Percentiles rank a stretch among this genome's conserved stretches.
Conservation (phyloP, 2,797 vertebrate genomes). For the Morus bassanus region DNA sequence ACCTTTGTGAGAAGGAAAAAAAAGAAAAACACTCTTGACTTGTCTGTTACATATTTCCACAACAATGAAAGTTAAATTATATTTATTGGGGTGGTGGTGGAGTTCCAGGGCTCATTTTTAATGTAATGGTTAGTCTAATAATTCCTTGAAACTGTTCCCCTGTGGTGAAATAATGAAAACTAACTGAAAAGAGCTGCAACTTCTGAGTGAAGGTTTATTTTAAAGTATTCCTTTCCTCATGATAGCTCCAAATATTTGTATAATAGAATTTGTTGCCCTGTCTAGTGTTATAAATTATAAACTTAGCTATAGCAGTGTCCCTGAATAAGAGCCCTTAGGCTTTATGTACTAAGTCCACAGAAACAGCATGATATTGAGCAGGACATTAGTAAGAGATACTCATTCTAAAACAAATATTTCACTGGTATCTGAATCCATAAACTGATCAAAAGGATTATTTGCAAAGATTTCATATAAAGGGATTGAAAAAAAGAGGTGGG, state of each 20-base stretch:
- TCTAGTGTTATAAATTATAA: conserved; percentile 35
- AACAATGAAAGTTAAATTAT: conserved; percentile 39
- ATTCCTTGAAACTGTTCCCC: conserved; percentile 62
- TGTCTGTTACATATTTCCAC: conserved; percentile 37
- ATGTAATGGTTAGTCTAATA: conserved; percentile 60
- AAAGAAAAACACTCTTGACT: background rate
- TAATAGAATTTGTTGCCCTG: conserved; percentile 40
- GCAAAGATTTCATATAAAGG: background rate
- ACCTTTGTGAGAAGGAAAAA: conserved; percentile 1
- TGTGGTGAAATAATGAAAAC: conserved; percentile 65
- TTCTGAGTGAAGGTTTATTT: conserved; percentile 58
- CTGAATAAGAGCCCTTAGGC: background rate
- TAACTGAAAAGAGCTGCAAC: conserved; percentile 40
- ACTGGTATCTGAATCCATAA: background rate
- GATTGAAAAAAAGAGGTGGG: background rate
- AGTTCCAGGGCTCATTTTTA: conserved; percentile 62
- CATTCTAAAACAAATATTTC: background rate
- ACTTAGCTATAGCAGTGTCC: background rate
- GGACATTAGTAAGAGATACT: background rate
- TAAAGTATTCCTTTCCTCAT: conserved; percentile 21
- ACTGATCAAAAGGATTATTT: background rate
- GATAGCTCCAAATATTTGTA: conserved; percentile 39
- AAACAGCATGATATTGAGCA: background rate
- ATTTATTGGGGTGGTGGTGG: conserved; percentile 47
- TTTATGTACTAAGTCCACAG: background rate